Conservation (phyloP, 64 coral and sea anemone genomes). For the Pocillopora verrucosa region DNA sequence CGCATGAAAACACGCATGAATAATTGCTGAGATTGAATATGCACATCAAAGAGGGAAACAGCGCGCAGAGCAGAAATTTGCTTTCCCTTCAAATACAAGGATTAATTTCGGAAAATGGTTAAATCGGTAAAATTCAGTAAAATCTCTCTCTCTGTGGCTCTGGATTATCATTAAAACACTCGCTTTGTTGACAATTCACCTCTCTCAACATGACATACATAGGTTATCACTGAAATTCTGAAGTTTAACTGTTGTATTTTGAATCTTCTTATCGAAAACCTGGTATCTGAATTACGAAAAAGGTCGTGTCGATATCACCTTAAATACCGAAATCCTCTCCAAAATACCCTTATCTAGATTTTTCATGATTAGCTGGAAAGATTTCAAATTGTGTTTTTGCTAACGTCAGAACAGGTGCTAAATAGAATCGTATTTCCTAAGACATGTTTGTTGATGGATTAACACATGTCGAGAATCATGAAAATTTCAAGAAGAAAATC, state of each 20-base stretch:
- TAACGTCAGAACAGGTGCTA: not conserved
- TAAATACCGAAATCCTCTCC: not conserved
- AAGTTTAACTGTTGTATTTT: too few species aligned
- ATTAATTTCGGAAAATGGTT: not conserved
- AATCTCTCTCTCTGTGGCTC: not conserved
- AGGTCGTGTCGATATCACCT: not conserved
- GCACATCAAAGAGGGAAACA: not conserved
- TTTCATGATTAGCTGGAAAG: constrained; percentile 23
- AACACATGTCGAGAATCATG: not conserved
- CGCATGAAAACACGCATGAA: not conserved
- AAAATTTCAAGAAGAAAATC: not conserved
- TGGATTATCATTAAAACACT: not conserved
- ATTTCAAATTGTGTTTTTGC: not conserved
- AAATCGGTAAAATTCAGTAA: not conserved
- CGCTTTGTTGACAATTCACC: not conserved
- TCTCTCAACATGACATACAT: not conserved
- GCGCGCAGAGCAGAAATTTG: constrained; percentile 19
- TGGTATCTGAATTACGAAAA: not conserved
- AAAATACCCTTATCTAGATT: not conserved
- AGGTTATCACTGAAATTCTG: too few species aligned
- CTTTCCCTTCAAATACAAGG: not conserved
- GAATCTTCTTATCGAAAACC: not conserved
- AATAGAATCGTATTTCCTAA: not conserved
- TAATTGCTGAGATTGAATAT: not conserved
- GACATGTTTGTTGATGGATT: not conserved